These are phyloP conservation scores for Boleophthalmus pectinirostris DNA, from an alignment of 2,113 vertebrate genomes.

Conservation along the genomic window DNA sequence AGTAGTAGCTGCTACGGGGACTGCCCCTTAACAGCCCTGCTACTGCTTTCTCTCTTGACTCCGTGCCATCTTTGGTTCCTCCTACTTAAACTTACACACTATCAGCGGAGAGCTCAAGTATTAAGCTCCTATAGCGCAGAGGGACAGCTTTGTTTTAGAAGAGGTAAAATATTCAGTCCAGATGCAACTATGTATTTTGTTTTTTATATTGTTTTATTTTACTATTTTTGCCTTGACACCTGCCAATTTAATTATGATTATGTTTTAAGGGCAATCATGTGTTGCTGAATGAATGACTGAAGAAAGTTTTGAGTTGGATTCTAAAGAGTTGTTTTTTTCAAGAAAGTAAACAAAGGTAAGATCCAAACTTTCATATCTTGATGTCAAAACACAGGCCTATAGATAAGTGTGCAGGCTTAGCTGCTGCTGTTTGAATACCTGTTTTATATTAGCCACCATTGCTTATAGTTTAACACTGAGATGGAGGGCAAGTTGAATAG, in stretches of 20 bases:
- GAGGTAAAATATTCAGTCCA: neutral
- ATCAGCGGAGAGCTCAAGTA: slow-evolving; percentile 41
- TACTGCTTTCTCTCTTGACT: slow-evolving; percentile 11
- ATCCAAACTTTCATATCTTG: neutral
- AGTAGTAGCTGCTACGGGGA: slow-evolving; percentile 50
- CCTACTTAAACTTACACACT: slow-evolving; percentile 42
- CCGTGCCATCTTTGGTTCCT: slow-evolving; percentile 69
- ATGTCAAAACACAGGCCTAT: neutral
- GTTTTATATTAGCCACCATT: neutral
- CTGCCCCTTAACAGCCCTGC: slow-evolving; percentile 32
- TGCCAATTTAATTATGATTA: neutral
- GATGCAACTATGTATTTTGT: neutral
- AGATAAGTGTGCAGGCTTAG: neutral
- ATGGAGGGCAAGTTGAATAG: neutral
- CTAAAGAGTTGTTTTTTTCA: slow-evolving; percentile 29
- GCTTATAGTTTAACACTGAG: neutral
- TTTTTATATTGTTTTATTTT: neutral
- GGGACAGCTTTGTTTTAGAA: neutral
- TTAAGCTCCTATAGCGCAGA: slow-evolving; percentile 1
- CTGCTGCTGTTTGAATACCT: neutral
- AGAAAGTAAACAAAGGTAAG: neutral
- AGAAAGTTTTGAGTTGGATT: slow-evolving; percentile 19
- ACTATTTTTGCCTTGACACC: neutral
- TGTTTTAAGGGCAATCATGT: slow-evolving; percentile 3
- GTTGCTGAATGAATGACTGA: slow-evolving; percentile 43